These are phyloP conservation scores for Cynopterus brachyotis DNA, from an alignment of 2,113 vertebrate genomes.

Conservation along the genomic window DNA sequence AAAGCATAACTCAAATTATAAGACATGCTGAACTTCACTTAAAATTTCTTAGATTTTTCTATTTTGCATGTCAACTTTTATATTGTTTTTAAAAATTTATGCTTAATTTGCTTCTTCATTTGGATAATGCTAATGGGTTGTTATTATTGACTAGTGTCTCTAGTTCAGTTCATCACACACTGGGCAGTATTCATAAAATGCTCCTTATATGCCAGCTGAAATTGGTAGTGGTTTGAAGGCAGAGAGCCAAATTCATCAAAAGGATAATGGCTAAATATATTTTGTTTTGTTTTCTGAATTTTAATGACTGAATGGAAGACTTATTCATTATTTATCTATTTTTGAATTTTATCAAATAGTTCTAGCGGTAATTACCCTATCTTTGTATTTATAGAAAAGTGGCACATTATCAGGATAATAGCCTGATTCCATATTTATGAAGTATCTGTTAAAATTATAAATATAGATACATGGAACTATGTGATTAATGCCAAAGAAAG, in stretches of 20 bases:
- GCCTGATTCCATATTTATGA: conserved; percentile 86
- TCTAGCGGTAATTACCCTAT: conserved; percentile 84
- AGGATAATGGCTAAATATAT: conserved; percentile 87
- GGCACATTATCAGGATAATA: conserved; percentile 83
- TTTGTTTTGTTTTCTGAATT: conserved; percentile 82
- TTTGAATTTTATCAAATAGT: conserved; percentile 86
- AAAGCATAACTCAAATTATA: background rate
- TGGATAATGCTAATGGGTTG: conserved; percentile 81
- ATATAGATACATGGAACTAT: conserved; percentile 81
- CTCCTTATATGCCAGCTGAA: conserved; percentile 83
- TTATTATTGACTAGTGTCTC: conserved; percentile 83
- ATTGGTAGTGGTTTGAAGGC: conserved; percentile 85
- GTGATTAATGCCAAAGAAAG: conserved; percentile 69
- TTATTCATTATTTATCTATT: conserved; percentile 87
- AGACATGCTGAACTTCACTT: background rate
- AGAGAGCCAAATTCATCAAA: conserved; percentile 85
- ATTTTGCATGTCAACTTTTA: conserved; percentile 75
- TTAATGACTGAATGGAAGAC: conserved; percentile 85
- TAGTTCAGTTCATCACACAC: conserved; percentile 80
- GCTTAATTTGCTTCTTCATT: conserved; percentile 82
- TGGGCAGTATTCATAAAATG: conserved; percentile 82
- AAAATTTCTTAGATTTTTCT: conserved; percentile 68
- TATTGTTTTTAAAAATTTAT: conserved; percentile 67
- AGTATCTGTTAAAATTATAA: conserved; percentile 83
- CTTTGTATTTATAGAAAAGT: conserved; percentile 87